These are phyloP conservation scores for Orius insidiosus DNA, from an alignment of 1,140 invertebrate genomes.

Conservation along the genomic window DNA sequence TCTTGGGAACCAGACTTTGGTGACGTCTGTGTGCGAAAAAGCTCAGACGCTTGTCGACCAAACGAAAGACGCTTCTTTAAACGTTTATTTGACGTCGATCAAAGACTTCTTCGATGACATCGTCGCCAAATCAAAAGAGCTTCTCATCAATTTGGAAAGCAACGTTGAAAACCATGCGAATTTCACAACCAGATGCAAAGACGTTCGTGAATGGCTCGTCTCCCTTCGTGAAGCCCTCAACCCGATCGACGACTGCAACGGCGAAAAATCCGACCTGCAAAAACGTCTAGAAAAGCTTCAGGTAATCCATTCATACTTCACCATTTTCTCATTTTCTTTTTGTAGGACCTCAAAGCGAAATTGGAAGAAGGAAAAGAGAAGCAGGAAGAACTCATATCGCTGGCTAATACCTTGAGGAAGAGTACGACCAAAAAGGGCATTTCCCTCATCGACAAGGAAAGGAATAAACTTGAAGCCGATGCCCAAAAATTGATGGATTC, in stretches of 20 bases:
- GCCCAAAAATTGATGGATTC: slow-evolving; percentile 2
- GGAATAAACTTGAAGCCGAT: slow-evolving; percentile 42
- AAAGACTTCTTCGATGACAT: slow-evolving; percentile 78
- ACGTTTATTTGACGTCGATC: slow-evolving; percentile 74
- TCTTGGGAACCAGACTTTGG: slow-evolving; percentile 71
- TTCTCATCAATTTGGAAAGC: slow-evolving; percentile 66
- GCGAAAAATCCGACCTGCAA: slow-evolving; percentile 61
- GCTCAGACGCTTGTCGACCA: slow-evolving; percentile 76
- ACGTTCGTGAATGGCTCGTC: slow-evolving; percentile 61
- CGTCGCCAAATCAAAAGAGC: slow-evolving; percentile 67
- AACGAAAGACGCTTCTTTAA: slow-evolving; percentile 70
- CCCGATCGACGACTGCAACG: slow-evolving; percentile 57
- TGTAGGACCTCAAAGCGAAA: slow-evolving; percentile 47
- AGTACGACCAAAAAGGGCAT: slow-evolving; percentile 66
- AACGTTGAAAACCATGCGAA: slow-evolving; percentile 73
- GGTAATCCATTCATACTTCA: slow-evolving; percentile 20
- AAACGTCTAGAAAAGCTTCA: slow-evolving; percentile 51
- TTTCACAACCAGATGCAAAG: slow-evolving; percentile 48
- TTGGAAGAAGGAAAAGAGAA: slow-evolving; percentile 51
- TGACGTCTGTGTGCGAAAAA: slow-evolving; percentile 82
- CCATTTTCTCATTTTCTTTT: too few species aligned
- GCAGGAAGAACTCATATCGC: slow-evolving; percentile 46
- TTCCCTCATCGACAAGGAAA: slow-evolving; percentile 52
- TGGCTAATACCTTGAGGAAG: slow-evolving; percentile 50
- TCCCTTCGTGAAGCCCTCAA: slow-evolving; percentile 56